phyloP scores from a whole-genome alignment of 23 tunicate genomes.

The Diplosoma virens region DNA sequence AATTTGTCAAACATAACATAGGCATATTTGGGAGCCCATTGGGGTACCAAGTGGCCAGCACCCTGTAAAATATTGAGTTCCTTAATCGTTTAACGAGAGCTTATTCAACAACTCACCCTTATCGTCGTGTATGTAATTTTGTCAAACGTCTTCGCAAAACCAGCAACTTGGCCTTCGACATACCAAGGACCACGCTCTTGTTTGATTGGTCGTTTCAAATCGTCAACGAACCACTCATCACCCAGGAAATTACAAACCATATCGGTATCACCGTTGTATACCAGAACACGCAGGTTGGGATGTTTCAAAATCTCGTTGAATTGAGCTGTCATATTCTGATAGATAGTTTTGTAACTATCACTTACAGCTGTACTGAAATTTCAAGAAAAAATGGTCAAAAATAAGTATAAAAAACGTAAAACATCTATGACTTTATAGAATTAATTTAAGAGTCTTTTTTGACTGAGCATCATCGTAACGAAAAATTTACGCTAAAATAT shows the following conservation, averaged over 20 bases:
- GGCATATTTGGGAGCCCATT: constrained; percentile 88
- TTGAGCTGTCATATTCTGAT: constrained; percentile 41
- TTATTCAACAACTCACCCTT: constrained; percentile 70
- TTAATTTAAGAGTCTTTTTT: too few relatives aligned
- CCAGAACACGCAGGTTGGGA: constrained; percentile 32
- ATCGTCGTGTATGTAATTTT: constrained; percentile 70
- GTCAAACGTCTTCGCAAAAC: constrained; percentile 47
- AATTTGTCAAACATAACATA: constrained; percentile 84
- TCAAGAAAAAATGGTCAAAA: too few relatives aligned
- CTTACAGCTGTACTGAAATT: background rate
- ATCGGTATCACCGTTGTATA: constrained; percentile 87
- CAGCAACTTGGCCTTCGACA: constrained; percentile 76
- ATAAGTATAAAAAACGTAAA: too few relatives aligned
- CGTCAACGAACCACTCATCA: constrained; percentile 74
- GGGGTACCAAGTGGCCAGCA: constrained; percentile 98
- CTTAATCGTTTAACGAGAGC: too few relatives aligned
- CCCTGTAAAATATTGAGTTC: constrained; percentile 81
- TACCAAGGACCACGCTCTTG: constrained; percentile 63
- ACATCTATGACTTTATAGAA: too few relatives aligned
- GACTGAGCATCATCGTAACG: too few relatives aligned
- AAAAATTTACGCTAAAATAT: too few relatives aligned
- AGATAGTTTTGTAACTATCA: constrained; percentile 8
- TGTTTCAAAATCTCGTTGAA: constrained; percentile 36
- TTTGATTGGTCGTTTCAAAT: constrained; percentile 19
- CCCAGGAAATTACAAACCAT: constrained; percentile 87